Conservation (phyloP, 2,888 invertebrate genomes). For the Heterodera filipjevi region DNA sequence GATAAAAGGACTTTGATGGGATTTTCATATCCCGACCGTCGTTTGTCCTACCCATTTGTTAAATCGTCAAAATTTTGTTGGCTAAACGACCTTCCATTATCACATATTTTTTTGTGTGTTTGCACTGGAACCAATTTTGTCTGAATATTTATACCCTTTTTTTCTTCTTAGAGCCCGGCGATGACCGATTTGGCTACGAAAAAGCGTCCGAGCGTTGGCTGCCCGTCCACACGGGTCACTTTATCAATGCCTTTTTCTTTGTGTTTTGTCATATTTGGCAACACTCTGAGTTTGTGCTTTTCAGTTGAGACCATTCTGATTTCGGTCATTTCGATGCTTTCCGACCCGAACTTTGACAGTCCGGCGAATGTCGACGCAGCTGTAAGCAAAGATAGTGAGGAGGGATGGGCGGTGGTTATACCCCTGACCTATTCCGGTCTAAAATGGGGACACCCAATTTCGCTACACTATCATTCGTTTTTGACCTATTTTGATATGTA, state of each 20-base stretch:
- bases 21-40: no score
- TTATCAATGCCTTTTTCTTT: neutral
- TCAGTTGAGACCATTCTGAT: constrained; percentile 76
- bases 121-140: no score
- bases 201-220: constrained; percentile 92
- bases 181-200: constrained; percentile 96
- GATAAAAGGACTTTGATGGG: no score
- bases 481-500: no score
- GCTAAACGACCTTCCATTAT: no score
- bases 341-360: constrained; percentile 98
- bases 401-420: no score
- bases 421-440: no score
- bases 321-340: constrained; percentile 98
- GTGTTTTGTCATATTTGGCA: neutral
- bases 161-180: constrained; percentile 79
- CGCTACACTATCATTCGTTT: no score
- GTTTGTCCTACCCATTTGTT: no score
- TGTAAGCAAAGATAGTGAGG: constrained; percentile 72
- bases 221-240: constrained; percentile 86
- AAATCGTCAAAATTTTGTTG: no score
- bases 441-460: no score
- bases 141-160: neutral
- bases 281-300: neutral
- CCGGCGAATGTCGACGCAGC: constrained; percentile 99
- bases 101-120: no score